Base-by-base conservation (phyloP, 2,113 vertebrate species). In the Thalassoma bifasciatum region DNA sequence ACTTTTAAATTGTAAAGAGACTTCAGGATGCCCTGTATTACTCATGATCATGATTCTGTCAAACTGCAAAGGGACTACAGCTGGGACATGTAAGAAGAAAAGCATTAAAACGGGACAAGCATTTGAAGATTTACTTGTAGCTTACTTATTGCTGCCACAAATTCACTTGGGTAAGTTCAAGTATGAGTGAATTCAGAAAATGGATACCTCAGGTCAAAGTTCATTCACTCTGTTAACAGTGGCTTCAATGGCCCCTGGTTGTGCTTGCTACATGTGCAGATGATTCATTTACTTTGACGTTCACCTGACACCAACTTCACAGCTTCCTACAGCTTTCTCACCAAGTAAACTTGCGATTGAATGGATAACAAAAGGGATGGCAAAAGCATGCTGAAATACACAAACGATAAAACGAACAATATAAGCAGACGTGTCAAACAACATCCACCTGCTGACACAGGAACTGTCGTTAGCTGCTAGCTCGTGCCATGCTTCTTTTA, bases 151-250 rank as follows among this genome's bases (percentile, higher is more conserved):
- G 47, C 36, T 46, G 3, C 22, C 21, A 30, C 17, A 19, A 42
- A 58, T 42, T 54, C 30, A 60, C 14, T 22, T 38, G 7, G 11
- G 42, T 12, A 47, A 3, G 16, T 54, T 19, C 2, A 44, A 42
- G 77, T 75, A 60, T 23, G 65, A 64, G 50, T 57, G 58, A 77
- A 65, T 73, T 74, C 73, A 86, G 83, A 92, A 90, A 90, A 91
- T 89, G 88, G 90, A 89, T 79, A 85, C 85, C 85, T 78, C 59
- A 34, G 90, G 90, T 91, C 90, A 91, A 91, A 92, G 91, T 82
- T 90, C 86, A 90, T 74, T 62, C 65, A 69, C 77, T 74, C 54
- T 63, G 79, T 86, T 73, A 86, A 79, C 72, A 68, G 70, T 46
- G 65, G 61, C 70, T 75, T 42, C 44, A 58, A 64, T 72, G 59